Conservation (phyloP, 2,888 invertebrate species). For the Sipha maydis region DNA sequence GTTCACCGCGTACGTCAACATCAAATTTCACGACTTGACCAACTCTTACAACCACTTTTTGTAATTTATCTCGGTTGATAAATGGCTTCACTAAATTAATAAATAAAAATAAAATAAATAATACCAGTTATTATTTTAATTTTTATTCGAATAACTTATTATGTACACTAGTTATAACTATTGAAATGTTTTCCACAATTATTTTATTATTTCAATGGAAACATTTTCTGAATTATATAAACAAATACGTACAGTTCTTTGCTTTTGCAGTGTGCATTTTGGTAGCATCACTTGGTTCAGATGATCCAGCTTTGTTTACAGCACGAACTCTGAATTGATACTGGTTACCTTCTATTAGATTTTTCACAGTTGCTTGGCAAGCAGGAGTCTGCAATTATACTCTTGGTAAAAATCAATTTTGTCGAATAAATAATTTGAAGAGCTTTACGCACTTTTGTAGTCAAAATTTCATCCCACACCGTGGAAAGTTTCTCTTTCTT, state of each 20-base stretch:
- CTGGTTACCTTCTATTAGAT: constrained; percentile 87
- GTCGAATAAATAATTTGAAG: no score
- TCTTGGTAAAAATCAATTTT: background rate
- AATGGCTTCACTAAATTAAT: constrained; percentile 84
- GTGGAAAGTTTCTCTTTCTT: constrained; percentile 84
- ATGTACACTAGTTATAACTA: background rate
- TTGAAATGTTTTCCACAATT: background rate
- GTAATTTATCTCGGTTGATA: constrained; percentile 94
- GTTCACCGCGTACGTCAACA: constrained; percentile 96
- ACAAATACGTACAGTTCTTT: constrained; percentile 78
- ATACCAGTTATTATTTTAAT: background rate
- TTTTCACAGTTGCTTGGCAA: constrained; percentile 84
- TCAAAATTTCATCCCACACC: constrained; percentile 83
- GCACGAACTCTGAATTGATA: constrained; percentile 97
- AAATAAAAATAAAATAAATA: constrained; percentile 29
- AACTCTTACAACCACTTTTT: constrained; percentile 86
- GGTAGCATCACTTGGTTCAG: constrained; percentile 90
- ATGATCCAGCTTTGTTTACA: constrained; percentile 93
- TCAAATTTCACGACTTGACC: constrained; percentile 91
- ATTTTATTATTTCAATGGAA: background rate
- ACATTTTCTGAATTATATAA: background rate
- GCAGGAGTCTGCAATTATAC: constrained; percentile 73
- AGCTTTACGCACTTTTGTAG: constrained; percentile 73
- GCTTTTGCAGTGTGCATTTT: constrained; percentile 89
- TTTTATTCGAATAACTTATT: background rate